A percentile compares a stretch with the other conserved stretches of the same genome.
Evolutionary conservation across 2,888 invertebrate genomes (phyloP).

Genomic region (Drosophila buzzatii): DNA sequence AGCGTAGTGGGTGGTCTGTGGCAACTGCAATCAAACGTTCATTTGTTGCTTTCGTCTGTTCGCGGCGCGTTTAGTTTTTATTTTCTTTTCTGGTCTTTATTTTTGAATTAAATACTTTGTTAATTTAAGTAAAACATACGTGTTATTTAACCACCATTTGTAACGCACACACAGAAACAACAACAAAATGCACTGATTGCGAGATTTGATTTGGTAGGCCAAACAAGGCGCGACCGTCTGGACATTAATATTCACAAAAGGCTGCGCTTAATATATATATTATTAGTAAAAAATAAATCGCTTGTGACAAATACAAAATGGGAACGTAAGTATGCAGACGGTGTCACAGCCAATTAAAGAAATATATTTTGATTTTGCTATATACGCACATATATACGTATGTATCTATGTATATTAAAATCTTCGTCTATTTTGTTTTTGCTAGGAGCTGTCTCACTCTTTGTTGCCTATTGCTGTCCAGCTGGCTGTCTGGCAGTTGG

Average conservation of each 20-base stretch:
- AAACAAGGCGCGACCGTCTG: constrained; percentile 55
- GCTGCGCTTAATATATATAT: constrained; percentile 52
- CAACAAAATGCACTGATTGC: constrained; percentile 50
- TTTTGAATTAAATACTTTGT: constrained; percentile 45
- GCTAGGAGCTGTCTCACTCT: constrained; percentile 25
- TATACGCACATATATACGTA: neutral
- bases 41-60: constrained; percentile 53
- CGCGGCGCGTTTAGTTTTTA: constrained; percentile 51
- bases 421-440: constrained; percentile 8
- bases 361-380: neutral
- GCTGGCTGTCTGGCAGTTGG: constrained; percentile 2
- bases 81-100: constrained; percentile 31
- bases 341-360: constrained; percentile 12
- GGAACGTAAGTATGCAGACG: constrained; percentile 56
- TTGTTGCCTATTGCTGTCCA: constrained; percentile 27
- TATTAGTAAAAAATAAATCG: constrained; percentile 30
- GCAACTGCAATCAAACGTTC: constrained; percentile 47
- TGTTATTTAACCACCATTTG: neutral
- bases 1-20: constrained; percentile 59
- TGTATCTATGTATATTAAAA: constrained; percentile 21
- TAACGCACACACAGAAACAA: constrained; percentile 5
- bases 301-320: constrained; percentile 46
- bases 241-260: constrained; percentile 68
- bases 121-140: neutral
- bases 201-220: constrained; percentile 25